Conservation (phyloP, 1,140 invertebrate genomes). For the Apis florea region DNA sequence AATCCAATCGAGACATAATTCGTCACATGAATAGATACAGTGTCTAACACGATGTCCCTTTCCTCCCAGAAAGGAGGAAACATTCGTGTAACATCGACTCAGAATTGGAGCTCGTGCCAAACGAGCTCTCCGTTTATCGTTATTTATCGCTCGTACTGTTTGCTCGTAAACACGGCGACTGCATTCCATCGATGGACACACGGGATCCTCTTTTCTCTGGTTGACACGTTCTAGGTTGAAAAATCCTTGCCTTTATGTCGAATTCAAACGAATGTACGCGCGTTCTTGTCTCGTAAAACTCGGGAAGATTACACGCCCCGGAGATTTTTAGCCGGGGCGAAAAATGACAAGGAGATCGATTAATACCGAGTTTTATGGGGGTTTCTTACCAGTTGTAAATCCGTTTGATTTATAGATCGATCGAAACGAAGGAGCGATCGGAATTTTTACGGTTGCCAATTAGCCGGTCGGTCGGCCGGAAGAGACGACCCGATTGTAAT, state of each 20-base stretch:
- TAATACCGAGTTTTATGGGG: background rate
- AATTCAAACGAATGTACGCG: background rate
- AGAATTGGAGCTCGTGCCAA: conserved; percentile 24
- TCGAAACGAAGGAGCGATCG: background rate
- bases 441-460: conserved; percentile 40
- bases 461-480: conserved; percentile 16
- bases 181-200: conserved; percentile 39
- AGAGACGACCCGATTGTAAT: conserved; percentile 15
- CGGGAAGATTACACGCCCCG: background rate
- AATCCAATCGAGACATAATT: background rate
- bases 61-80: background rate
- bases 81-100: background rate
- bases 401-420: background rate
- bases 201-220: conserved; percentile 26
- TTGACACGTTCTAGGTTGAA: background rate
- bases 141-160: conserved; percentile 29
- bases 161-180: conserved; percentile 51
- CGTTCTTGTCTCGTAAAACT: conserved; percentile 2
- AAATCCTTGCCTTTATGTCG: conserved; percentile 9
- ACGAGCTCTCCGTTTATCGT: conserved; percentile 12
- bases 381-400: background rate
- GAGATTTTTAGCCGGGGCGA: background rate
- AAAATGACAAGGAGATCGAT: background rate
- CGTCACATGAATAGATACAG: background rate
- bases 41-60: background rate